These are phyloP conservation scores for Sciurus niger DNA, from an alignment of 2,113 vertebrate species.

Conservation along the genomic window DNA sequence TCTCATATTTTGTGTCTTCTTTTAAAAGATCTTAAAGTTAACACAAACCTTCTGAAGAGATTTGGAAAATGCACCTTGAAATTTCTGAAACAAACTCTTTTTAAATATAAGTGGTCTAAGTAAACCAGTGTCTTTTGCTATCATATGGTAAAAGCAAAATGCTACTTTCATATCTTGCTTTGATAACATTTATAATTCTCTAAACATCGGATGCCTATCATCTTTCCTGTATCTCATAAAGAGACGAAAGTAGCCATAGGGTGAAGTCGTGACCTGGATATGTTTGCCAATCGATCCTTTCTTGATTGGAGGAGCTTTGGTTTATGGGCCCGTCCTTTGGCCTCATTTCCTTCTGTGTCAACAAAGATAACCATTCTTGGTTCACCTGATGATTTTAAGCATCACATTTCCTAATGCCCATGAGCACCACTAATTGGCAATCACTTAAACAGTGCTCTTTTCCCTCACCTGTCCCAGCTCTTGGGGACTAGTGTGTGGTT, in stretches of 20 bases:
- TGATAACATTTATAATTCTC: not conserved
- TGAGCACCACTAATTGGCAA: not conserved
- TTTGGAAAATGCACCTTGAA: no score
- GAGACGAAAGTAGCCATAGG: not conserved
- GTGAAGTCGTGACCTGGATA: accelerated
- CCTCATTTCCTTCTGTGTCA: not conserved
- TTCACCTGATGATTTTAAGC: no score
- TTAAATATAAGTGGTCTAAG: not conserved
- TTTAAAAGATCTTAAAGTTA: no score
- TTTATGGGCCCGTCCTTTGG: not conserved
- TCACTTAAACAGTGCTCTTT: not conserved
- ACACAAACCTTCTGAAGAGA: no score
- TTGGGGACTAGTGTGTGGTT: no score
- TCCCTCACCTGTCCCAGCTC: no score
- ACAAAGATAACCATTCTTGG: not conserved
- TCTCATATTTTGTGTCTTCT: no score
- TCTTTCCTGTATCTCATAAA: not conserved
- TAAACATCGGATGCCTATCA: no score
- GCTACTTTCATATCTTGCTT: not conserved
- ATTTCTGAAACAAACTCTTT: no score
- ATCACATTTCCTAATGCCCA: not conserved
- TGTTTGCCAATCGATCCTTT: not conserved
- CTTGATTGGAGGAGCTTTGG: not conserved
- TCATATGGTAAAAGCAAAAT: not conserved
- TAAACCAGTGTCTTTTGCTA: not conserved